Conservation (phyloP, 1,140 invertebrate species). For the Orchesella cincta region DNA sequence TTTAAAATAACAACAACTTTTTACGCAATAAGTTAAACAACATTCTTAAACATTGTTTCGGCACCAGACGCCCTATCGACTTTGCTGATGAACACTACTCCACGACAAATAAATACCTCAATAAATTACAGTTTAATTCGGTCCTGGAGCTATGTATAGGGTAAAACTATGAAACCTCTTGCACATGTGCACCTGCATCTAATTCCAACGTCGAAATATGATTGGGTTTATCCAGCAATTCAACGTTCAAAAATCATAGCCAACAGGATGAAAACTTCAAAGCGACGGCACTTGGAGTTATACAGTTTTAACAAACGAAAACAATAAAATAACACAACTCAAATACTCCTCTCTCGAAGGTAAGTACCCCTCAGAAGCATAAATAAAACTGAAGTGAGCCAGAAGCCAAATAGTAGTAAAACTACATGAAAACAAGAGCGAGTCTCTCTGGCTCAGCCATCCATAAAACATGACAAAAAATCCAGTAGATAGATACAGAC, state of each 20-base stretch:
- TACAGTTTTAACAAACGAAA: too few relatives aligned
- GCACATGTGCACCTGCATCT: too few relatives aligned
- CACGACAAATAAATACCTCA: constrained; percentile 2
- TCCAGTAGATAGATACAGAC: too few relatives aligned
- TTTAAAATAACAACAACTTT: too few relatives aligned
- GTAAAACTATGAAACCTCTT: too few relatives aligned
- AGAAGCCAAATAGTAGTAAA: constrained; percentile 17
- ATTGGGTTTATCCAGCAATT: too few relatives aligned
- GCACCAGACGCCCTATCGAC: constrained; percentile 8
- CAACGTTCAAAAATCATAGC: not conserved
- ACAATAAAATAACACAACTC: too few relatives aligned
- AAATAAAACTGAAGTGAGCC: constrained; percentile 20
- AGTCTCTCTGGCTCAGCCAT: not conserved
- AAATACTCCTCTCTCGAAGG: too few relatives aligned
- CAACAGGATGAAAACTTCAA: too few relatives aligned
- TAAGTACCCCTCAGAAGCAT: constrained; percentile 6
- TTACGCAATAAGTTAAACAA: too few relatives aligned
- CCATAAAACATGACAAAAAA: not conserved
- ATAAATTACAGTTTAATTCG: constrained; percentile 13
- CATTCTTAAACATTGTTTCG: not conserved
- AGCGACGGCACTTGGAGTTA: too few relatives aligned
- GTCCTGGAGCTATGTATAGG: not conserved
- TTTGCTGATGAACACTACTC: not conserved
- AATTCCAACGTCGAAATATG: too few relatives aligned
- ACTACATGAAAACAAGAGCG: not conserved